A percentile compares a stretch with the other conserved stretches of the same genome.
Conservation (phyloP, 2,113 vertebrate species). For the Vicugna pacos region DNA sequence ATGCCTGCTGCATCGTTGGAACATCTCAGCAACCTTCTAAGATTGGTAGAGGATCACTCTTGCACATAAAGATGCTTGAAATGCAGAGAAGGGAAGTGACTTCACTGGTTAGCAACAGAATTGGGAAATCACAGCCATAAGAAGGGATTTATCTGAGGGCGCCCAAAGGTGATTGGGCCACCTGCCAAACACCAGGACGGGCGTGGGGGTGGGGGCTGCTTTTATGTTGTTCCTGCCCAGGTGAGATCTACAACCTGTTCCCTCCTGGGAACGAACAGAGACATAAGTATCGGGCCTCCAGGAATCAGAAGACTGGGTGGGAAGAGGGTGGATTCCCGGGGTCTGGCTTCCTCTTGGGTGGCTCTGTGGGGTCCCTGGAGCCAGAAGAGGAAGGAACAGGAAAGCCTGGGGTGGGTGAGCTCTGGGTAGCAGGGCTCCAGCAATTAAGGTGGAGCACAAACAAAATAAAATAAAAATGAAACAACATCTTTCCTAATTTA, state of each 20-base stretch:
- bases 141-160: too few species aligned
- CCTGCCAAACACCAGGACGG: not conserved
- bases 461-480: constrained; percentile 40
- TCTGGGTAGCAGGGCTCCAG: not conserved
- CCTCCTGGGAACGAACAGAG: not conserved
- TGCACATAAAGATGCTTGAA: not conserved
- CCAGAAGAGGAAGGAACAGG: accelerated
- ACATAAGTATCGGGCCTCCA: too few species aligned
- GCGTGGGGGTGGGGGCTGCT: not conserved
- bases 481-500: not conserved
- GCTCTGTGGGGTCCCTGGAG: not conserved
- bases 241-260: not conserved
- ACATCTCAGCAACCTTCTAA: not conserved
- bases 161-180: not conserved
- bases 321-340: too few species aligned
- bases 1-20: not conserved
- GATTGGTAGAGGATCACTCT: too few species aligned
- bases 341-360: not conserved
- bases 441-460: not conserved
- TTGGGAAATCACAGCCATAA: not conserved
- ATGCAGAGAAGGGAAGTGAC: not conserved
- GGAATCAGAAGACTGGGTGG: not conserved
- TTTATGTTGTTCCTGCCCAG: not conserved
- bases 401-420: not conserved
- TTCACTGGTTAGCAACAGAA: accelerated